A percentile compares a stretch with the other conserved stretches of the same genome.
Conservation (phyloP, 2,888 invertebrate genomes). For the Nymphalis polychloros region DNA sequence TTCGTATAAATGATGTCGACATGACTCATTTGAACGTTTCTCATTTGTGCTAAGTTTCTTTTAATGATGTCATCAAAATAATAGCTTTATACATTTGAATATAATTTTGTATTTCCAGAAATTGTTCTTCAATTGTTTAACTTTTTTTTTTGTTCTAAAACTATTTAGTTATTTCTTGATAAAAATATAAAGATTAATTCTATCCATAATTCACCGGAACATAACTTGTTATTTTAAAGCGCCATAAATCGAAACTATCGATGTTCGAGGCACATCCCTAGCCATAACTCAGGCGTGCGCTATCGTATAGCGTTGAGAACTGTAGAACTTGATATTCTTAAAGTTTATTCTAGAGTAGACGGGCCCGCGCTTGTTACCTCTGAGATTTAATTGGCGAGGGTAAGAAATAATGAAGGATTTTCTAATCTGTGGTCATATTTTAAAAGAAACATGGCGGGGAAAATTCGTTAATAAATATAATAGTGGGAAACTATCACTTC, state of each 20-base stretch:
- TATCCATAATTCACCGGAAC: slow-evolving; percentile 2
- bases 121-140: not conserved
- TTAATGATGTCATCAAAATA: not conserved
- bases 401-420: slow-evolving; percentile 26
- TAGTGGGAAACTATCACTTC: no score
- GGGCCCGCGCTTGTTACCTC: slow-evolving; percentile 59
- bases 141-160: not conserved
- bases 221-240: slow-evolving; percentile 7
- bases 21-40: not conserved
- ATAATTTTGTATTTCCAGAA: not conserved
- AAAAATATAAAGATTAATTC: not conserved
- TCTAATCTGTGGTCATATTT: slow-evolving; percentile 33
- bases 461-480: not conserved
- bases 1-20: not conserved
- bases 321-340: slow-evolving; percentile 41
- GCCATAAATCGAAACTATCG: slow-evolving; percentile 17
- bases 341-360: slow-evolving; percentile 60
- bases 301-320: slow-evolving; percentile 41
- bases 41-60: not conserved
- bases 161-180: no score
- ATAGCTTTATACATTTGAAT: not conserved
- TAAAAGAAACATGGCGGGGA: slow-evolving; percentile 23
- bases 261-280: slow-evolving; percentile 33
- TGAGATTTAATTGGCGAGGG: slow-evolving; percentile 65
- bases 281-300: slow-evolving; percentile 40